Evolutionary conservation across 2,113 vertebrate species (phyloP).

Genomic region (Pica pica): DNA sequence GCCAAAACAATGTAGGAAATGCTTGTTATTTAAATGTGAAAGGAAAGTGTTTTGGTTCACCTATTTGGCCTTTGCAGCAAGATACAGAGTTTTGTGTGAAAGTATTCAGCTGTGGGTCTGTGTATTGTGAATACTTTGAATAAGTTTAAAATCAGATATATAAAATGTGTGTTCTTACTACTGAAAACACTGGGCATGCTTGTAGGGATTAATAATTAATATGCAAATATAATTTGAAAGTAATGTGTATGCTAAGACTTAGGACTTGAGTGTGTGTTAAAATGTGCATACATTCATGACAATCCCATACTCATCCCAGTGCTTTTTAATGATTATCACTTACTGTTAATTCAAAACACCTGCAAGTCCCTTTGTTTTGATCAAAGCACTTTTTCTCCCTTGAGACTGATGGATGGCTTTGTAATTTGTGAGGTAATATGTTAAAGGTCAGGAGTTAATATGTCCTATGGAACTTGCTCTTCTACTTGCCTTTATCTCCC

Average conservation of each 20-base stretch:
- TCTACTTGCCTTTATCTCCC: constrained; percentile 61
- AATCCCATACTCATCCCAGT: constrained; percentile 15
- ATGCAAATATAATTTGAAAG: neutral
- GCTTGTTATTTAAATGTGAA: constrained; percentile 13
- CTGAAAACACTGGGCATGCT: neutral
- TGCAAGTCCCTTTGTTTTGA: constrained; percentile 75
- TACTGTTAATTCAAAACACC: constrained; percentile 73
- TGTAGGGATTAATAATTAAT: neutral
- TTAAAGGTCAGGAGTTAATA: constrained; percentile 79
- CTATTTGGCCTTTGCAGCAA: constrained; percentile 16
- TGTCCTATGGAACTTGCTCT: constrained; percentile 68
- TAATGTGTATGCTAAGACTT: neutral
- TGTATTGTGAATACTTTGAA: neutral
- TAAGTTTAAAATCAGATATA: neutral
- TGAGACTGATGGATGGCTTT: constrained; percentile 68
- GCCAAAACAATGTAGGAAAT: constrained; percentile 21
- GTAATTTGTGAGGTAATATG: constrained; percentile 75
- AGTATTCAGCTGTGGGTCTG: neutral
- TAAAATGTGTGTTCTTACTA: neutral
- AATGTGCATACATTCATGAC: constrained; percentile 3
- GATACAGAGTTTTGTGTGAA: neutral
- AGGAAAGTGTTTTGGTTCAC: constrained; percentile 25
- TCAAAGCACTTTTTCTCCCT: constrained; percentile 54
- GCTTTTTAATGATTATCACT: constrained; percentile 64
- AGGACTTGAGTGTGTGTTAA: neutral